Evolutionary conservation across 2,113 vertebrate genomes (phyloP), one percentile per base, ranked within the genome.

Genomic region (Gila orcuttii): DNA sequence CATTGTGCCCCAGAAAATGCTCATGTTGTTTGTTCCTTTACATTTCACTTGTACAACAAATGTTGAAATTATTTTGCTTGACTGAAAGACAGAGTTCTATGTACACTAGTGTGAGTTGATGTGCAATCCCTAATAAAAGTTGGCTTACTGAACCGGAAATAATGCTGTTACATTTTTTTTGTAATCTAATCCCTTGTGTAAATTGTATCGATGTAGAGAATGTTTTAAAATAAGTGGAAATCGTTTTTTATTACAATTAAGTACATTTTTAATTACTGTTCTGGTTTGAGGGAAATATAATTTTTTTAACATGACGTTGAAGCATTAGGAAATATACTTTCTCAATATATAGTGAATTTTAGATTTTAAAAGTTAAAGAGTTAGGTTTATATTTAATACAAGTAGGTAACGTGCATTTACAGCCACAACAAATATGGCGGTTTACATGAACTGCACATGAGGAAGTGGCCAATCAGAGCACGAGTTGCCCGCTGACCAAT

Each of bases 341-440:
- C 7, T 57, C 6, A 2, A 19, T 8, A 7, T 57, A 57, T 7
- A 55, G 7, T 55, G 6, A 7, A 55, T 21, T 6, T 21, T 21
- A 8, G 2, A 55, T 21, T 57, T 57, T 21, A 3, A 21, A 55
- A 7, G 19, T 57, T 57, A 55, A 2, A 57, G 55, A 57, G 6
- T 57, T 57, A 2, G 6, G 6, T 42, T 7, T 50, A 50, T 15
- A 4, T 1, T 50, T 50, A 15, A 50, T 15, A 50, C 47, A 0
- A 15, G 1, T 57, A 21, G 19, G 6, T 55, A 57, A 69, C 1
- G 33, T 23, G 0, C 3, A 23, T 31, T 64, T 19, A 4, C n/a
- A 73, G 78, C 90, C 89, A 87, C 92, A 90, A 91, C 89, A 90
- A 94, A 90, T 4, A 95, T 94, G 92, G 92, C 90, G 82, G 7